Percentiles rank a stretch among this genome's conserved stretches.
Conservation (phyloP, 2,888 invertebrate species). For the Drosophila paramelanica region DNA sequence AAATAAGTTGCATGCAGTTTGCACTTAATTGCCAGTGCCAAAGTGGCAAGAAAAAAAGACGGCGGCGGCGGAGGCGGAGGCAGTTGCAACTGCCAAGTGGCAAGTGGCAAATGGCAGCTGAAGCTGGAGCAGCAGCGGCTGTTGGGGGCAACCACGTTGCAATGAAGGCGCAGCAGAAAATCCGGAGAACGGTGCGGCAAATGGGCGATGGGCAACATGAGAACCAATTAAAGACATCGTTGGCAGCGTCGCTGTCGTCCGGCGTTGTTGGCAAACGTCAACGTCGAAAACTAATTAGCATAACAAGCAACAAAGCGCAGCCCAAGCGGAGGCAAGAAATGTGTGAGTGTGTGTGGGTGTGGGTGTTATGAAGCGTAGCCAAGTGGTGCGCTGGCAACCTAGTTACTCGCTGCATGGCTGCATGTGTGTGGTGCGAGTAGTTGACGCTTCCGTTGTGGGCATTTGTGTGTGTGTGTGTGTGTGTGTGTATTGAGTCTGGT, state of each 20-base stretch:
- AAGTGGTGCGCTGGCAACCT: constrained; percentile 42
- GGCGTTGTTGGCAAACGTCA: constrained; percentile 79
- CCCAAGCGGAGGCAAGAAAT: constrained; percentile 14
- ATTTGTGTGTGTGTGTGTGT: constrained; percentile 10
- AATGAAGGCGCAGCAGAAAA: neutral
- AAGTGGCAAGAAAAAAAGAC: constrained; percentile 66
- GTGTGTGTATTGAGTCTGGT: constrained; percentile 32
- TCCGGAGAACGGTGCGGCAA: constrained; percentile 4
- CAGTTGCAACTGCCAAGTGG: constrained; percentile 45
- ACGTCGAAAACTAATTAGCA: constrained; percentile 83
- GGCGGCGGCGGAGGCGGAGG: constrained; percentile 4
- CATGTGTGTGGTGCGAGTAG: neutral
- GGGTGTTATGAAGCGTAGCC: constrained; percentile 13
- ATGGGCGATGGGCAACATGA: constrained; percentile 77
- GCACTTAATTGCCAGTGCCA: constrained; percentile 77
- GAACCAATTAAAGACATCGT: constrained; percentile 83
- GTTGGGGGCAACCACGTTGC: neutral
- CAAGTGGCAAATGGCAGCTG: constrained; percentile 2
- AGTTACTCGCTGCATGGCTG: constrained; percentile 33
- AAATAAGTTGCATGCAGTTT: constrained; percentile 69
- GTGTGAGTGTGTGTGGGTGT: neutral
- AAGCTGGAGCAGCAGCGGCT: constrained; percentile 8
- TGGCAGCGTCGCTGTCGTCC: constrained; percentile 58
- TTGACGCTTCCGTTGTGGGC: neutral
- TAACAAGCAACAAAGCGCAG: constrained; percentile 75